Evolutionary conservation across 2,113 vertebrate species (phyloP).

Genomic region (Procapra przewalskii): DNA sequence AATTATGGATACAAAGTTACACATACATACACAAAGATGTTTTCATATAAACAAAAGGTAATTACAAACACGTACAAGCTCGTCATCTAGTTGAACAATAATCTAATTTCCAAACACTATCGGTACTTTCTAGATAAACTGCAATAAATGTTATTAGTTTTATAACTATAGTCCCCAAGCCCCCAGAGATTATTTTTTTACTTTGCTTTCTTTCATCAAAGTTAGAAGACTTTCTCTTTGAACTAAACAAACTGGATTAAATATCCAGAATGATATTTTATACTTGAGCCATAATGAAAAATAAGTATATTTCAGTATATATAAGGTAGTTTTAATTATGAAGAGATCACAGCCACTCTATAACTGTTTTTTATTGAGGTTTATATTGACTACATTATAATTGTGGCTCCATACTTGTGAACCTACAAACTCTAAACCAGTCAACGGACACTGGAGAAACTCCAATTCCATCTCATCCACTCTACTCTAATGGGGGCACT

Average conservation of each 20-base stretch:
- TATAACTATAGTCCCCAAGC: neutral
- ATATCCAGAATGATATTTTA: neutral
- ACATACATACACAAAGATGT: neutral
- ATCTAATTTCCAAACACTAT: neutral
- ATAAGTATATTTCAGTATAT: neutral
- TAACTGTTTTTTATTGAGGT: neutral
- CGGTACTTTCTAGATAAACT: neutral
- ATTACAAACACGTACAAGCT: neutral
- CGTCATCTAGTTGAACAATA: neutral
- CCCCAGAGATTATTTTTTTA: neutral
- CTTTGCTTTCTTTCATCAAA: neutral
- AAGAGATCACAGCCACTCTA: neutral
- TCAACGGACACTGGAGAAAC: neutral
- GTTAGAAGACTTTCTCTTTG: neutral
- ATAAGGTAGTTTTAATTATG: neutral
- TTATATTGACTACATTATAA: neutral
- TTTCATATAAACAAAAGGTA: constrained; percentile 34
- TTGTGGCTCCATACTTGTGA: neutral
- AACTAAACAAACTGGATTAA: constrained; percentile 17
- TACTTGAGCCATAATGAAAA: neutral
- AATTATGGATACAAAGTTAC: neutral
- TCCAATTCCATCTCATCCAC: neutral
- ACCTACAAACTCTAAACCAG: neutral
- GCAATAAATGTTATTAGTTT: neutral
- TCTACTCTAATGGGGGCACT: neutral